Evolutionary conservation across 2,113 vertebrate genomes (phyloP).

Genomic region (Amia ocellicauda): DNA sequence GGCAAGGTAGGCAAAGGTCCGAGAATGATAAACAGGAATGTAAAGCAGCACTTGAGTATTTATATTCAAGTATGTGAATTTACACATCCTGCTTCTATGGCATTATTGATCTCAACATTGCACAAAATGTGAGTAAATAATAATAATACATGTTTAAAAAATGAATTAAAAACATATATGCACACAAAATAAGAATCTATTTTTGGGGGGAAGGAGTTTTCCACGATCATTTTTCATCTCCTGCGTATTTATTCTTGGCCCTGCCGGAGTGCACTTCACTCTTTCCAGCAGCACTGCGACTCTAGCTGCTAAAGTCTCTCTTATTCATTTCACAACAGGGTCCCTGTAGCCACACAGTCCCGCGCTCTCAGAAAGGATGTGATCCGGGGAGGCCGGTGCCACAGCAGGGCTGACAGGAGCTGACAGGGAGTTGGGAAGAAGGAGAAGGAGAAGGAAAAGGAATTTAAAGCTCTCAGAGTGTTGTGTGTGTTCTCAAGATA

Average conservation of each 20-base stretch:
- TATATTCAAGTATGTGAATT: no score
- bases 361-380: neutral
- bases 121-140: no score
- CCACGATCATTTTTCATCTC: neutral
- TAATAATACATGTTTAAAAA: no score
- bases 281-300: neutral
- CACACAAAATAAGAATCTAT: neutral
- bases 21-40: no score
- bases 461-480: neutral
- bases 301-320: neutral
- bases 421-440: slow-evolving; percentile 5
- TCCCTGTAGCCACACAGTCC: neutral
- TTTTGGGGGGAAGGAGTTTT: no score
- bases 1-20: neutral
- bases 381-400: neutral
- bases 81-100: no score
- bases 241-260: neutral
- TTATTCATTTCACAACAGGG: neutral
- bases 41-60: no score
- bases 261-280: neutral
- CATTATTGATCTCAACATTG: no score
- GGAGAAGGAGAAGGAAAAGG: neutral
- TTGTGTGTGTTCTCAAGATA: neutral
- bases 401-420: neutral
- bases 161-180: no score